phyloP scores from a whole-genome alignment of 2,113 vertebrate species.

The Odocoileus virginianus region DNA sequence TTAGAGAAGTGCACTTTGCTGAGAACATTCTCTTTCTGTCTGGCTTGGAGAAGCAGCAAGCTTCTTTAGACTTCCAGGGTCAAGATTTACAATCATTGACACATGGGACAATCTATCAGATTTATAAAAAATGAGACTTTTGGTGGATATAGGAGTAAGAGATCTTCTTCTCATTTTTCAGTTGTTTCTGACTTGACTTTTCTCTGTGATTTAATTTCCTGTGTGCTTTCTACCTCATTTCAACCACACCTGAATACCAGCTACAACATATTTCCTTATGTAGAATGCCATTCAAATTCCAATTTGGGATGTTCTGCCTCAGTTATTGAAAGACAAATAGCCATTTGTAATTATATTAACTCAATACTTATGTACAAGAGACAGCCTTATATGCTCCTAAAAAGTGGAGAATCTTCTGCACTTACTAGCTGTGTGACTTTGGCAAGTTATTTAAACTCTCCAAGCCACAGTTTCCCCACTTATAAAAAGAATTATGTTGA shows the following conservation, averaged over 20 bases:
- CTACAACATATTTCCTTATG: background rate
- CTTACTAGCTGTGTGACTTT: background rate
- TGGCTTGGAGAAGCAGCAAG: background rate
- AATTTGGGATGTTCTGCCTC: background rate
- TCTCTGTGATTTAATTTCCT: slow-evolving; percentile 8
- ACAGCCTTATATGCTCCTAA: background rate
- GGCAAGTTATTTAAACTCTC: background rate
- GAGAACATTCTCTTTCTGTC: background rate
- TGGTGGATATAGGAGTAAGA: background rate
- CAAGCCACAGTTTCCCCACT: background rate
- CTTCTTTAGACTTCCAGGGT: background rate
- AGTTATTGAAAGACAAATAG: background rate
- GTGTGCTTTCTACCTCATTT: background rate
- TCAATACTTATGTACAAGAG: background rate
- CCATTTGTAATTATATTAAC: background rate
- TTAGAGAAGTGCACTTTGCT: slow-evolving; percentile 7
- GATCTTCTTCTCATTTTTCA: background rate
- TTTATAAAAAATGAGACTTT: background rate
- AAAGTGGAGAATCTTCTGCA: background rate
- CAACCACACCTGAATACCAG: background rate
- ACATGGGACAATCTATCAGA: background rate
- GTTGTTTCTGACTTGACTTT: slow-evolving; percentile 1
- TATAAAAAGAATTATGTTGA: background rate
- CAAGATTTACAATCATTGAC: background rate
- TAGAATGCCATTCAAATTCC: background rate